Percentiles rank a stretch among this genome's conserved stretches.
Evolutionary conservation across 2,888 invertebrate species (phyloP).

Genomic region (Nephrotoma flavescens): DNA sequence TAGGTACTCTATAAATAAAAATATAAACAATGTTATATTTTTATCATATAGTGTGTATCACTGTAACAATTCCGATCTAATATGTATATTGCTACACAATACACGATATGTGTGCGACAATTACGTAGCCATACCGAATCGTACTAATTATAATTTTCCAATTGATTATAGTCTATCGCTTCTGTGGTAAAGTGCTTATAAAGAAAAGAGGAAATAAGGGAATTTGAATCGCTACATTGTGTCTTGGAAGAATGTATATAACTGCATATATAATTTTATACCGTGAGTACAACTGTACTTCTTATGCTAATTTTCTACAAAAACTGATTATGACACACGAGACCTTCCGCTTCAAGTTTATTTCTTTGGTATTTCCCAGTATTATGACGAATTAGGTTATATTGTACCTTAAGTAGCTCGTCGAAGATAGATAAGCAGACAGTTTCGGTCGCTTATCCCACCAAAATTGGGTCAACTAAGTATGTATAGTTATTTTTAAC

Average conservation of each 20-base stretch:
- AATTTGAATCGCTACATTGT: background rate
- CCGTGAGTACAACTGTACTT: background rate
- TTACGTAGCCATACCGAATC: background rate
- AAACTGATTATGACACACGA: too few species aligned
- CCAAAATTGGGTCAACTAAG: too few species aligned
- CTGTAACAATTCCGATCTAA: background rate
- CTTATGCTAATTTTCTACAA: background rate
- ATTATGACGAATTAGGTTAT: too few species aligned
- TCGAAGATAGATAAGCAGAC: too few species aligned
- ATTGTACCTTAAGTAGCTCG: too few species aligned
- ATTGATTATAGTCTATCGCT: background rate
- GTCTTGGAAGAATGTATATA: background rate
- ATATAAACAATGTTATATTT: background rate
- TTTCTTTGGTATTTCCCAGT: too few species aligned
- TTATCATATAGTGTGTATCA: background rate
- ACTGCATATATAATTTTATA: background rate
- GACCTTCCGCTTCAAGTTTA: too few species aligned
- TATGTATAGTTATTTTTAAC: background rate
- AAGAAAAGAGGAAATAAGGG: background rate
- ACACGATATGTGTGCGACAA: background rate
- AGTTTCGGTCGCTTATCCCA: too few species aligned
- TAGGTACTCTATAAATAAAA: background rate
- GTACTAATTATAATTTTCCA: background rate
- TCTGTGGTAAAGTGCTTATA: background rate
- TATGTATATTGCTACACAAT: background rate